phyloP scores from a whole-genome alignment of 2,113 vertebrate species.

The Tapirus terrestris region DNA sequence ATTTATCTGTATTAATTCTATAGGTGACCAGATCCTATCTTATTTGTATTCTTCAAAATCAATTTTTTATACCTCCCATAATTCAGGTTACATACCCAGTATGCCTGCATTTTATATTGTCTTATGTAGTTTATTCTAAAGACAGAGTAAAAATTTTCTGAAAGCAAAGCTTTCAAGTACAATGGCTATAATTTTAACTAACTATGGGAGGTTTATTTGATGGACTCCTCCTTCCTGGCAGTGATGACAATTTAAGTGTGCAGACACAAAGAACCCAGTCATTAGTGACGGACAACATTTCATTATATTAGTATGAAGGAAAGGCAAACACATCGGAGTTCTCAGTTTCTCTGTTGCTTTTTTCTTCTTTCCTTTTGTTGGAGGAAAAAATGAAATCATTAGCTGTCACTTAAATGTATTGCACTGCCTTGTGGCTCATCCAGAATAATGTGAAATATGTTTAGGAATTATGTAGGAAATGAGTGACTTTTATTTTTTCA shows the following conservation, averaged over 20 bases:
- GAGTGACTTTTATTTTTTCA: not conserved
- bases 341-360: not conserved
- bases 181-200: conserved; percentile 37
- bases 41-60: not conserved
- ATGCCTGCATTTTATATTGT: not conserved
- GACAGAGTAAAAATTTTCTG: not conserved
- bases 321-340: not conserved
- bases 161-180: conserved; percentile 39
- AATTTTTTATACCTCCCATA: not conserved
- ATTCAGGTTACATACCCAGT: not conserved
- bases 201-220: not conserved
- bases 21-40: not conserved
- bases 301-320: not conserved
- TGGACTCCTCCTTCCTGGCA: not conserved
- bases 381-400: not conserved
- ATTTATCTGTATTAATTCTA: not conserved
- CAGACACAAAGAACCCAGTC: not conserved
- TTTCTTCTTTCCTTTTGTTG: conserved; percentile 23
- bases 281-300: not conserved
- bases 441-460: not conserved
- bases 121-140: not conserved
- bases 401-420: not conserved
- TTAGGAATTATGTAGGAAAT: not conserved
- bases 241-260: not conserved
- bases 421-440: not conserved